These are phyloP conservation scores for Tupaia chinensis DNA, from an alignment of 2,113 vertebrate species.

Conservation along the genomic window DNA sequence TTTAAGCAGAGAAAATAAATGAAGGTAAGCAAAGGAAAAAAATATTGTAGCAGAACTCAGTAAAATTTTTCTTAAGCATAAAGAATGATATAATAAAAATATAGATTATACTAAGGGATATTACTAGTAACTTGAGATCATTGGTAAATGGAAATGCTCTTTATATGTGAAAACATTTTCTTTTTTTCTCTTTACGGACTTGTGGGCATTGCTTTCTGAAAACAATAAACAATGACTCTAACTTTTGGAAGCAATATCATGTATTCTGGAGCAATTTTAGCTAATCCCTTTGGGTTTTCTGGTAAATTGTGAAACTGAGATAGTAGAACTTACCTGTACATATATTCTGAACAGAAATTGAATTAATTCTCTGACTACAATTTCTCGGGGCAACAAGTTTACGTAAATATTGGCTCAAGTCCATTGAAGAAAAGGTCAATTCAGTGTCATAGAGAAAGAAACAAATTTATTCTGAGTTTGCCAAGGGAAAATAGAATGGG, in stretches of 20 bases:
- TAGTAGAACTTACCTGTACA: slow-evolving; percentile 19
- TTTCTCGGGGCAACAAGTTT: slow-evolving; percentile 40
- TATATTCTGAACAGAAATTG: slow-evolving; percentile 53
- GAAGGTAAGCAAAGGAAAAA: neutral
- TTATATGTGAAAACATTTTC: neutral
- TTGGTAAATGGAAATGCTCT: slow-evolving; percentile 11
- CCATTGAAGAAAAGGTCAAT: slow-evolving; percentile 3
- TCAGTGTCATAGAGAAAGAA: slow-evolving; percentile 36
- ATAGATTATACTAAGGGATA: neutral
- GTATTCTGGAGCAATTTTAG: neutral
- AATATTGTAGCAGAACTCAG: neutral
- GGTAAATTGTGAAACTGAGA: slow-evolving; percentile 26
- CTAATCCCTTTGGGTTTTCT: slow-evolving; percentile 35
- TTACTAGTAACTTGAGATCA: neutral
- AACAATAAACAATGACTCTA: neutral
- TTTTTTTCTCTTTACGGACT: neutral
- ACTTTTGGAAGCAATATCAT: neutral
- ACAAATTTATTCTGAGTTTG: neutral
- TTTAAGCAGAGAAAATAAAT: neutral
- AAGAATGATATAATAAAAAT: neutral
- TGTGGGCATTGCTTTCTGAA: neutral
- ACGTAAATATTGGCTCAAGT: slow-evolving; percentile 45
- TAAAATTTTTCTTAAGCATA: neutral
- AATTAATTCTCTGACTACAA: slow-evolving; percentile 50
- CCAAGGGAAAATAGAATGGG: neutral